Evolutionary conservation across 53 echinoderm and acorn worm genomes (phyloP), one percentile per base, ranked within the genome.

Genomic region (Stichopus horrens): DNA sequence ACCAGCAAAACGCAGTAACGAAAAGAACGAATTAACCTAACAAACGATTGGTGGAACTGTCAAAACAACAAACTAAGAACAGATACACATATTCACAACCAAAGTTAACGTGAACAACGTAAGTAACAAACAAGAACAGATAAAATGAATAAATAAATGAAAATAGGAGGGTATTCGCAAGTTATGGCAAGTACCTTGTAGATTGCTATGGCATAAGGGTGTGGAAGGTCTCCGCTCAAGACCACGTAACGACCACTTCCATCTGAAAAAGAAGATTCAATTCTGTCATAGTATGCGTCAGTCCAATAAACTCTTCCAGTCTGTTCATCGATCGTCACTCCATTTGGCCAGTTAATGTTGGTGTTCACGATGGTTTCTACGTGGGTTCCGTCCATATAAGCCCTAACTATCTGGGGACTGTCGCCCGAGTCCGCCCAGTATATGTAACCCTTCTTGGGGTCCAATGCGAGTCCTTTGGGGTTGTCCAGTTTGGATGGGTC

Each of bases 371-470:
- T 52, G 53, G 4, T 9, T 6, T 9, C 21, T 0, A 65, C 52
- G 79, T 94, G 86, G 4, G 9, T 58, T 4, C 97, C 97, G 55
- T 97, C 93, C 97, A 97, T 97, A 71, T 90, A 77, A 20, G 92
- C 95, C 0, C 88, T 65, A 16, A 89, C 77, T 52, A 97, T 97
- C 67, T 88, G 58, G 1, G 97, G 88, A 4, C 52, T 9, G 11
- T 13, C 58, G 3, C 97, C 97, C 97, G 94, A 97, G 86, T 97
- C 97, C 0, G 94, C 95, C 95, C 95, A 97, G 75, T 93, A 95
- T 94, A 97, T 92, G 86, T 88, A 95, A 92, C 98, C 98, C 68
- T 92, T 90, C 71, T 94, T 94, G 13, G 98, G 98, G 68, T 98
- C 98, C 80, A 98, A 86, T 8, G 94, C 94, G 8, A 98, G 83